Conservation (phyloP, 2,797 vertebrate genomes). For the Phataginus tricuspis region DNA sequence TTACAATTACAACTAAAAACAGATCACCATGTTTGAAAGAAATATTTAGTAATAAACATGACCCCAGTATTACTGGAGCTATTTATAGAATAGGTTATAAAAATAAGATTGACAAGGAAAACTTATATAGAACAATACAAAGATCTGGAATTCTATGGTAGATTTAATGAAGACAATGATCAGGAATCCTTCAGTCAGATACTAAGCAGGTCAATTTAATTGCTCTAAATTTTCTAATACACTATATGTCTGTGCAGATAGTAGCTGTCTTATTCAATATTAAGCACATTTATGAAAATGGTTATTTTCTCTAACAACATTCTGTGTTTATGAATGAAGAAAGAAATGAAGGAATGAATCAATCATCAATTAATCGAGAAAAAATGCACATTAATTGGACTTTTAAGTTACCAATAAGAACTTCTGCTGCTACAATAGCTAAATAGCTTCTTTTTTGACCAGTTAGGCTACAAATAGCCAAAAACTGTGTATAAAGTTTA, state of each 20-base stretch:
- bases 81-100: background rate
- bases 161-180: background rate
- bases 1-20: background rate
- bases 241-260: background rate
- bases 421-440: background rate
- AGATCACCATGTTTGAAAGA: conserved; percentile 5
- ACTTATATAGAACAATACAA: background rate
- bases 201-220: background rate
- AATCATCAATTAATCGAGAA: background rate
- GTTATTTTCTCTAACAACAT: background rate
- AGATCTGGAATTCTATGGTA: background rate
- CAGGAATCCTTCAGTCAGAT: background rate
- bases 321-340: background rate
- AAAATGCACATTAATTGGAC: background rate
- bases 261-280: background rate
- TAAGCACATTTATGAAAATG: background rate
- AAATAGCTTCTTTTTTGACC: background rate
- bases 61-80: background rate
- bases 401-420: background rate
- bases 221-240: background rate
- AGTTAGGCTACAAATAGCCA: background rate
- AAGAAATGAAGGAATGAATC: background rate
- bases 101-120: background rate
- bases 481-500: background rate
- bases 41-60: background rate